Base-by-base conservation (phyloP, 1,140 invertebrate genomes). In the Halictus rubicundus region DNA sequence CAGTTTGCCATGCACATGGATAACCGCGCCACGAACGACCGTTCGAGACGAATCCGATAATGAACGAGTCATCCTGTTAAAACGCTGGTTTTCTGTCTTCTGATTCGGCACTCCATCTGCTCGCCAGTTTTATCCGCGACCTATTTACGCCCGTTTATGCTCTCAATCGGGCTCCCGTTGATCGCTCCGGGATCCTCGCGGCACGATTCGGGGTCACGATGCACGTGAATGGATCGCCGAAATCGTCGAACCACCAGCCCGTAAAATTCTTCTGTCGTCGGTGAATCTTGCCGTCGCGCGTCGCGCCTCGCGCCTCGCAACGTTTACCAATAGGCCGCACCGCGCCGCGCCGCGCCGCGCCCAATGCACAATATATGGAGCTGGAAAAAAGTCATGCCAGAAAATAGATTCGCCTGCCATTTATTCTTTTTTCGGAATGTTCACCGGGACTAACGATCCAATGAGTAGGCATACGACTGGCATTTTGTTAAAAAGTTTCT, bases 131-230 rank as follows among this genome's bases (percentile, higher is more conserved):
- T 49, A 68, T 68, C 42, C 37, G 16, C 7, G 39, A 68, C 65
- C 42, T 68, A 68, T 46, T 68, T 68, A 46, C 42, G n/a, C 23
- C 19, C 60, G 60, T 63, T 63, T 32, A 23, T 42, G 19, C 42
- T 49, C 42, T 27, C 16, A 25, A 27, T 2, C 42, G 65, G 16
- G 16, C 23, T n/a, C 14, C 1, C 54, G 12, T 6, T 46, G 42
- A 68, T 68, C 42, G 39, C 4, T 68, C 42, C n/a, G 14, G 64
- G 21, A 49, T 27, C 19, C 27, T 5, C 59, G n/a, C n/a, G 10
- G 32, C 59, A 16, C 42, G 42, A 68, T 49, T 21, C n/a, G 16
- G 5, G 23, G 23, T 68, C 65, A 49, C 42, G 42, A 49, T 49
- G 42, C 23, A 49, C 25, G 3, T 9, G 42, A 49, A 68, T 68